phyloP scores from a whole-genome alignment of 1,140 invertebrate genomes.

The Drosophila grimshawi region DNA sequence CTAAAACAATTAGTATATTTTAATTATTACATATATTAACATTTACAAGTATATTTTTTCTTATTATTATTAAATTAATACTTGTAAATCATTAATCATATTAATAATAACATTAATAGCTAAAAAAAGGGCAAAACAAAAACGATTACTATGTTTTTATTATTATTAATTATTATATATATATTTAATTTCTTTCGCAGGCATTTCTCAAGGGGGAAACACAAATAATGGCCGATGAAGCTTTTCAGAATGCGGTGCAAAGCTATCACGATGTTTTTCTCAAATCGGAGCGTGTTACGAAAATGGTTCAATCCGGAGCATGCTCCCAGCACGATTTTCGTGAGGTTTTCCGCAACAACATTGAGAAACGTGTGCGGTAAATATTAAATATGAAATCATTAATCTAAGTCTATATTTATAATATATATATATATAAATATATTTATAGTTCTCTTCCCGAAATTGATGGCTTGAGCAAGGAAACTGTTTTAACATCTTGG shows the following conservation, averaged over 20 bases:
- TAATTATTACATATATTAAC: too few relatives aligned
- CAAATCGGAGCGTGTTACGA: conserved; percentile 96
- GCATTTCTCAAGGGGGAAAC: conserved; percentile 97
- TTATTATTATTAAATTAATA: too few relatives aligned
- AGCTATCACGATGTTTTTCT: conserved; percentile 99
- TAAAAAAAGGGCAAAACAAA: too few relatives aligned
- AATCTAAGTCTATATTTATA: background rate
- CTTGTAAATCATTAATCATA: too few relatives aligned
- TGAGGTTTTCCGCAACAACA: conserved; percentile 99
- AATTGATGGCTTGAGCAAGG: conserved; percentile 99
- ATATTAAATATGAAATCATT: background rate
- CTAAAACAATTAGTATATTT: too few relatives aligned
- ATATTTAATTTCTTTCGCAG: conserved; percentile 84
- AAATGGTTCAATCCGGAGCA: conserved; percentile 98
- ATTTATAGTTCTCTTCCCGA: conserved; percentile 95
- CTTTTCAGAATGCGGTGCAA: conserved; percentile 99
- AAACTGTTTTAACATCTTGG: conserved; percentile 99
- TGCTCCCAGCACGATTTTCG: conserved; percentile 99
- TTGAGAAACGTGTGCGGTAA: conserved; percentile 97
- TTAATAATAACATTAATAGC: too few relatives aligned
- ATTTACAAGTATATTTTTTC: too few relatives aligned
- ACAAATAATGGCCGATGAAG: conserved; percentile 99
- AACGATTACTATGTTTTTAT: too few relatives aligned
- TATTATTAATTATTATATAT: conserved; percentile 1
- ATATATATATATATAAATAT: background rate